These are phyloP conservation scores for Strigamia crassipes DNA, from an alignment of 2,888 invertebrate genomes.

Conservation along the genomic window DNA sequence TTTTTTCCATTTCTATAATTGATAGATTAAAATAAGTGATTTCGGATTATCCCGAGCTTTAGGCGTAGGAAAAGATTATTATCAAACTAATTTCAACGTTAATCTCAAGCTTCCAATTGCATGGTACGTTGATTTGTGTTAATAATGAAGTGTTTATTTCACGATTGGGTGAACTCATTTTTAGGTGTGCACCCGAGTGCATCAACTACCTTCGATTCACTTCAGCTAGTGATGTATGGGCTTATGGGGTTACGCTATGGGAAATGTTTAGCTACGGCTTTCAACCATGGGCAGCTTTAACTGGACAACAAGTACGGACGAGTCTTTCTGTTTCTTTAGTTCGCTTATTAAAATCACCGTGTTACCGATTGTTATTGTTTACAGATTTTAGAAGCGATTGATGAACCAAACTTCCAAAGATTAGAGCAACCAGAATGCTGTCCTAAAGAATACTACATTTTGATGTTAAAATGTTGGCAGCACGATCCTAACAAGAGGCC, in stretches of 20 bases:
- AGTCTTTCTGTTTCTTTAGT: neutral
- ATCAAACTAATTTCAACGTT: constrained; percentile 96
- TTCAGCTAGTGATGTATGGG: constrained; percentile 97
- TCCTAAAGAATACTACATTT: constrained; percentile 85
- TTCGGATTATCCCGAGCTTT: constrained; percentile 94
- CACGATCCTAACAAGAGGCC: constrained; percentile 88
- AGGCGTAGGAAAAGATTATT: constrained; percentile 98
- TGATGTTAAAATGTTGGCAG: constrained; percentile 96
- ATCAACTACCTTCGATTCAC: constrained; percentile 95
- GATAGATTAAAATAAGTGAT: constrained; percentile 89
- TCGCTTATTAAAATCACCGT: neutral
- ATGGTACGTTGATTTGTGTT: constrained; percentile 68
- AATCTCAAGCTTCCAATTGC: constrained; percentile 96
- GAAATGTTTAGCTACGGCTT: constrained; percentile 99
- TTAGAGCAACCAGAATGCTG: constrained; percentile 93
- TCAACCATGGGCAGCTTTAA: constrained; percentile 96
- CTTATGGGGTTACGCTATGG: constrained; percentile 97
- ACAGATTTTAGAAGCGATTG: constrained; percentile 87
- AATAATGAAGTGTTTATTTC: constrained; percentile 17
- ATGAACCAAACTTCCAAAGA: constrained; percentile 87
- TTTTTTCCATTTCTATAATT: constrained; percentile 45
- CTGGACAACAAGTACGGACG: constrained; percentile 75
- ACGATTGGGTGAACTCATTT: constrained; percentile 28
- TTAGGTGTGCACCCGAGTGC: constrained; percentile 94
- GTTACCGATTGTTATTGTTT: constrained; percentile 48